Evolutionary conservation across 2,888 invertebrate species (phyloP).

Genomic region (Cephus spinipes): DNA sequence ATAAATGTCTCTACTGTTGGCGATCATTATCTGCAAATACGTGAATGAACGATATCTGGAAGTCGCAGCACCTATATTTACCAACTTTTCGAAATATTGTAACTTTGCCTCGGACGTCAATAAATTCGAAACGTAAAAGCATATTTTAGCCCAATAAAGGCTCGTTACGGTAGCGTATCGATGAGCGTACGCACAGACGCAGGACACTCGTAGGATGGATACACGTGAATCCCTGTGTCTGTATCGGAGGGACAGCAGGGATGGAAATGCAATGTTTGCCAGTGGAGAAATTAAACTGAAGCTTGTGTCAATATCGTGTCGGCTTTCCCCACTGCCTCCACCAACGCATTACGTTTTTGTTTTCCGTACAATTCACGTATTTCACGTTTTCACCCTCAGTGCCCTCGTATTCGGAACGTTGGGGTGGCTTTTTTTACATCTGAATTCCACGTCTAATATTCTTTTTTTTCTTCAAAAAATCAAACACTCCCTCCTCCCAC

Average conservation of each 20-base stretch:
- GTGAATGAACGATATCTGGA: neutral
- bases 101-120: constrained; percentile 17
- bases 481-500: no score
- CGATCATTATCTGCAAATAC: constrained; percentile 33
- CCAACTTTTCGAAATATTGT: neutral
- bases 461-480: no score
- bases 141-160: constrained; percentile 28
- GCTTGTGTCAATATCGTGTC: constrained; percentile 62
- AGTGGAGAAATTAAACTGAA: constrained; percentile 62
- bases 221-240: constrained; percentile 6
- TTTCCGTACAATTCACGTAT: constrained; percentile 31
- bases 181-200: neutral
- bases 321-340: constrained; percentile 53
- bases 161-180: constrained; percentile 4
- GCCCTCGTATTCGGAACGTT: no score
- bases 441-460: no score
- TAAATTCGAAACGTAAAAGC: constrained; percentile 33
- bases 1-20: constrained; percentile 10
- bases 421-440: neutral
- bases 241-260: constrained; percentile 29
- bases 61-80: no score
- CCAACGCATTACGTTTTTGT: constrained; percentile 48
- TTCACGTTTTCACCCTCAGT: neutral
- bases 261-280: constrained; percentile 60
- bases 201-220: no score